These are phyloP conservation scores for Melipona bicolor DNA, from an alignment of 2,888 invertebrate species.

Conservation along the genomic window DNA sequence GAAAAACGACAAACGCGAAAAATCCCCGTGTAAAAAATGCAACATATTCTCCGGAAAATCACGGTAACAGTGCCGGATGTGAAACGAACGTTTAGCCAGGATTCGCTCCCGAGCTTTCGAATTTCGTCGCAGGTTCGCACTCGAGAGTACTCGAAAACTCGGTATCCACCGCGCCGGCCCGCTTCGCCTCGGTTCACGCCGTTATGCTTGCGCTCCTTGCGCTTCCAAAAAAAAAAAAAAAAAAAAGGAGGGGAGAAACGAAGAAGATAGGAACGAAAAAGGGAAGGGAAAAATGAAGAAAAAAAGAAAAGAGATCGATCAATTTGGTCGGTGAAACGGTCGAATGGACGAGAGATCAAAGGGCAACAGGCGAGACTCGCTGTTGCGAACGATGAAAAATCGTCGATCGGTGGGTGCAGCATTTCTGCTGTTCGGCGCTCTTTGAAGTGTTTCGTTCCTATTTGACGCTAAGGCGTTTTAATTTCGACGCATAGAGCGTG, in stretches of 20 bases:
- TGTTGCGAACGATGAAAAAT: conserved; percentile 8
- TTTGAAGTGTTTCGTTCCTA: neutral
- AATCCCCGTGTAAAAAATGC: neutral
- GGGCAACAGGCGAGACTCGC: neutral
- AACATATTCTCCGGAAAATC: neutral
- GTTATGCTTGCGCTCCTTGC: conserved; percentile 10
- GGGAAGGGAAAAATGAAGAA: neutral
- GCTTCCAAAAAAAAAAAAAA: neutral
- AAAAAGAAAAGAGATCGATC: neutral
- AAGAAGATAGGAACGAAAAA: too few relatives aligned
- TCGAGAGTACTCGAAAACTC: conserved; percentile 24
- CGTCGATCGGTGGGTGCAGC: neutral
- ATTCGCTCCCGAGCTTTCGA: conserved; percentile 18
- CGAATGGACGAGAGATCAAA: conserved; percentile 24
- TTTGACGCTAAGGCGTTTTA: neutral
- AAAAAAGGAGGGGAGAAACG: conserved; percentile 8
- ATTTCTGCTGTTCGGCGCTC: neutral
- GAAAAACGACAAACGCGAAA: neutral
- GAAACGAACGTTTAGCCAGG: neutral
- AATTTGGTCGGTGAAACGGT: conserved; percentile 3
- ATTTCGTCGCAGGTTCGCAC: conserved; percentile 1
- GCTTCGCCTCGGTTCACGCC: neutral
- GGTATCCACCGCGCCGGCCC: neutral
- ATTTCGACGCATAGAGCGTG: neutral
- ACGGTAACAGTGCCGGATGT: neutral